Base-by-base conservation (phyloP, 1,140 invertebrate species). In the Aphaenogaster ashmeadi region DNA sequence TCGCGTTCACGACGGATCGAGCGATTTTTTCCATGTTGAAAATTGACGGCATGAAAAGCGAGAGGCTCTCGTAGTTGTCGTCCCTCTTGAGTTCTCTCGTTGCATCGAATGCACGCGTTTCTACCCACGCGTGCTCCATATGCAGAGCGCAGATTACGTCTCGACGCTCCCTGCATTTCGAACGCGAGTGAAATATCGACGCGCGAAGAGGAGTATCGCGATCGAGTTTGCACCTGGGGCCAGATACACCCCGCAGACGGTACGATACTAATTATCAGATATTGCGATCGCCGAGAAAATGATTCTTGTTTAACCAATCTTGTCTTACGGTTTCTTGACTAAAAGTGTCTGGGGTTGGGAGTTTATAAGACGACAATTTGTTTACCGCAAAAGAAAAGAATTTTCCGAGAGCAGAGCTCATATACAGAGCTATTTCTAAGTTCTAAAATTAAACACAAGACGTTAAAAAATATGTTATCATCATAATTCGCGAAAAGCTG, bases 161-260 rank as follows among this genome's bases (percentile, higher is more conserved):
- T 41, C 78, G 79, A 54, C 79, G 67, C 69, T 83, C 67, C 52
- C 67, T 74, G 67, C 80, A 74, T 83, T 72, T 83, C 41, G 67
- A 81, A 41, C 50, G 21, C 67, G 66, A 84, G 54, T 84, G 56
- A 84, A 75, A 50, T 74, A 75, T 84, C 69, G 69, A 74, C 5
- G 80, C 69, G 54, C 41, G 27, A 62, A 74, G 44, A 60, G 41
- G 69, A 50, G n/a, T 38, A 83, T 47, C 67, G 67, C 52, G 41
- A 83, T 72, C 54, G 27, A 21, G 41, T 74, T 83, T 58, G 27
- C 80, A 84, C 54, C 69, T 62, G 54, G 18, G 58, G 54, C 44
- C 13, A 60, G 41, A 75, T 60, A 74, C 33, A 52, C 27, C 54
- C 41, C 33, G 33, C 69, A 27, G 54, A 44, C 56, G 38, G n/a